Conservation (phyloP, 2,113 vertebrate genomes). For the Campylorhamphus procurvoides region DNA sequence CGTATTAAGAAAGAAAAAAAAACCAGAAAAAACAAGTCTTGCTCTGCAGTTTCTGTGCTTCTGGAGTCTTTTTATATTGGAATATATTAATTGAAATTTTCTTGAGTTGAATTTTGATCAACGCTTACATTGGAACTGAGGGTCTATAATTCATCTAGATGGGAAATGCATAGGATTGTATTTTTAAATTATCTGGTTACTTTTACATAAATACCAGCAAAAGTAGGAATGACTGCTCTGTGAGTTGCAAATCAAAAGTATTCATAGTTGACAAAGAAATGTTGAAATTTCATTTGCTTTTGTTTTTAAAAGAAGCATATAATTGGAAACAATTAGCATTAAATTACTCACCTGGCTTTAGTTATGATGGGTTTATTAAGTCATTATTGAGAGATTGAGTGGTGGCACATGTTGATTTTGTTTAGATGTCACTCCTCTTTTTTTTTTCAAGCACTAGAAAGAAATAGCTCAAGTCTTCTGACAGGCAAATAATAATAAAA, state of each 20-base stretch:
- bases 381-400: background rate
- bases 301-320: background rate
- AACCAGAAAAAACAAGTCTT: background rate
- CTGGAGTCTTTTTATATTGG: background rate
- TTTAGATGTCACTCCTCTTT: background rate
- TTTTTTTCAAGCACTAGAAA: background rate
- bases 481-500: background rate
- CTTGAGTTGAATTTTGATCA: background rate
- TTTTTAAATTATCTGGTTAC: background rate
- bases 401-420: background rate
- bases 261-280: background rate
- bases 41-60: background rate
- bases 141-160: background rate
- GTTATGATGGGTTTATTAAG: slow-evolving; percentile 18
- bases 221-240: rapidly evolving
- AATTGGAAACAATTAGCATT: slow-evolving; percentile 14
- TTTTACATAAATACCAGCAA: background rate
- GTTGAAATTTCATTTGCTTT: background rate
- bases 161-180: background rate
- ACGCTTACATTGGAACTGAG: background rate
- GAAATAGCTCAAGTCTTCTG: background rate
- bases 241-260: background rate
- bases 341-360: slow-evolving; percentile 24
- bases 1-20: background rate
- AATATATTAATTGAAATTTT: background rate